Evolutionary conservation across 92 coral and sea anemone genomes (phyloP), one percentile per base, ranked within the genome.

Genomic region (Pocillopora meandrina): DNA sequence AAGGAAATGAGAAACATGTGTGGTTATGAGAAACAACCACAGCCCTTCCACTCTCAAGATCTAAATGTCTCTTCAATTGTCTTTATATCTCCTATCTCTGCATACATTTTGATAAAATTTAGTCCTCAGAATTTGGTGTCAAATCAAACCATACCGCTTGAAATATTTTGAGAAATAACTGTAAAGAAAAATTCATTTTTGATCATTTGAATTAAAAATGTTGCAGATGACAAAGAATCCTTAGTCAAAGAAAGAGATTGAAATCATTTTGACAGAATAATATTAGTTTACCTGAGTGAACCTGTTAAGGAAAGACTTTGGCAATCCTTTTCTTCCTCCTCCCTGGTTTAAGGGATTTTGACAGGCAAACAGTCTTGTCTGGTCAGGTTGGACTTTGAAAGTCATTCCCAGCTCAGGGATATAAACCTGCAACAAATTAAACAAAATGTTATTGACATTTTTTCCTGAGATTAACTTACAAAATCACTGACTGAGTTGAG

Each of bases 291-390:
- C 98, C 97, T 94, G 96, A 15, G 99, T 96, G 78, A 96, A 96
- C 64, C 99, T 83, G 87, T 96, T 96, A 26, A 96, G 90, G 83
- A 96, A 96, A 12, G 99, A 96, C 82, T 96, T 96, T 12, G 98
- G 99, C 72, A 96, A 85, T 56, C 99, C 99, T 77, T 96, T 96
- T 86, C 99, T 91, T 59, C 98, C 99, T 11, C 99, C 99, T 61
- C 99, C 99, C 76, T 96, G 99, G 87, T 90, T 93, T 74, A 95
- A 87, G 23, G 99, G 99, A 84, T 96, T 96, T 79, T 96, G 99
- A 79, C 99, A 96, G 12, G 99, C 99, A 80, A 96, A 96, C 84
- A 96, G 72, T 73, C 93, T 83, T 10, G 99, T 96, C 77, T 89
- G 87, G 77, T 82, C 87, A 77, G 77, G 98, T 61, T 92, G 97